These are phyloP conservation scores for Tenthredo scrophulariae DNA, from an alignment of 2,888 invertebrate genomes.

Conservation along the genomic window DNA sequence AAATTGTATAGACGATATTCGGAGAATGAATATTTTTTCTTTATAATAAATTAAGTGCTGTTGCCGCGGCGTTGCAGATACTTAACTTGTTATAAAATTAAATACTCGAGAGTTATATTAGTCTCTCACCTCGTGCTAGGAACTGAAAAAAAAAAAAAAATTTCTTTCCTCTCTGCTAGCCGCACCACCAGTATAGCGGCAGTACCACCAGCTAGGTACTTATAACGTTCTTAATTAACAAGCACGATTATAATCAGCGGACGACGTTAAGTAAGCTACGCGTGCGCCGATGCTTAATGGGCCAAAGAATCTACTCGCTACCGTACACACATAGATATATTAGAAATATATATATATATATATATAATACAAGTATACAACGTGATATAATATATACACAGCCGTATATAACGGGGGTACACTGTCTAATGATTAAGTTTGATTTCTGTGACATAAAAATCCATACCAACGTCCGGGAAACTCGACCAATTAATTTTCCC, in stretches of 20 bases:
- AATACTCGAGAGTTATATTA: slow-evolving; percentile 4
- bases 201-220: background rate
- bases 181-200: background rate
- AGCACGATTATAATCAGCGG: slow-evolving; percentile 31
- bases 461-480: slow-evolving; percentile 3
- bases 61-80: background rate
- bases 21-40: background rate
- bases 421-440: slow-evolving; percentile 31
- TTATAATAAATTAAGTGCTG: background rate
- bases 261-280: slow-evolving; percentile 24
- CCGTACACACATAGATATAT: background rate
- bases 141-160: background rate
- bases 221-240: slow-evolving; percentile 43
- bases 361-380: background rate
- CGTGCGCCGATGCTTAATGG: slow-evolving; percentile 27
- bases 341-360: background rate
- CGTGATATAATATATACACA: background rate
- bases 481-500: slow-evolving; percentile 28
- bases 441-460: slow-evolving; percentile 19
- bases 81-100: slow-evolving; percentile 4
- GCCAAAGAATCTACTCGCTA: slow-evolving; percentile 16
- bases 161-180: background rate
- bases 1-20: background rate
- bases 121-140: background rate
- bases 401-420: background rate